These are phyloP conservation scores for Maniola hyperantus DNA, from an alignment of 2,888 invertebrate species.

Conservation along the genomic window DNA sequence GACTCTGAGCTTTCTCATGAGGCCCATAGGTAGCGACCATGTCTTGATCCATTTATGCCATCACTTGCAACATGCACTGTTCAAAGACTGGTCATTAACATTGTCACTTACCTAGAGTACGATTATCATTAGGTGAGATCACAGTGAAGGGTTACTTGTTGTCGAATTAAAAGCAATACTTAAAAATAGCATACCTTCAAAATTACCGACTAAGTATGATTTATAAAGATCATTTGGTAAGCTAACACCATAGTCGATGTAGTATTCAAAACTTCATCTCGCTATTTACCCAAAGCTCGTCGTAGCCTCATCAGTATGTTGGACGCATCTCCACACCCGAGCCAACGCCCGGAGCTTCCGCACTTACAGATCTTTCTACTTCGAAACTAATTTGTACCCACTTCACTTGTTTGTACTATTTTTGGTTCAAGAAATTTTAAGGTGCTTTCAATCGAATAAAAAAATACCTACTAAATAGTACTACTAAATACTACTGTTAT, in stretches of 20 bases:
- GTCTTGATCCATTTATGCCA: no score
- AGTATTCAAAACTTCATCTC: slow-evolving; percentile 49
- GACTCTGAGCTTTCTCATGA: no score
- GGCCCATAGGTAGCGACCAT: no score
- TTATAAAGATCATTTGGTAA: not conserved
- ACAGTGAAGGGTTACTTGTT: no score
- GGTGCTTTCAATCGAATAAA: not conserved
- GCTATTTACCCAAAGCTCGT: slow-evolving; percentile 34
- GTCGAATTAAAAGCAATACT: no score
- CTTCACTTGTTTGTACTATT: not conserved
- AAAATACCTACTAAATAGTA: not conserved
- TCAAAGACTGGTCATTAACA: no score
- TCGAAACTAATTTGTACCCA: slow-evolving; percentile 24
- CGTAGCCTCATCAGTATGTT: slow-evolving; percentile 62
- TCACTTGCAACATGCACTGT: no score
- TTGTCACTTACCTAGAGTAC: no score
- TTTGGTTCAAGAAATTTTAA: no score
- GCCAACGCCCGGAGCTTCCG: slow-evolving; percentile 73
- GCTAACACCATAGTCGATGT: slow-evolving; percentile 6
- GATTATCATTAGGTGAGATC: no score
- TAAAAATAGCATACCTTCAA: no score
- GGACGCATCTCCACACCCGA: slow-evolving; percentile 46
- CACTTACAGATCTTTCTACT: slow-evolving; percentile 48
- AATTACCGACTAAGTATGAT: not conserved
- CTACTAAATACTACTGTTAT: not conserved